Evolutionary conservation across 1,140 invertebrate genomes (phyloP), one percentile per base, ranked within the genome.

Genomic region (Steinernema khuongi): DNA sequence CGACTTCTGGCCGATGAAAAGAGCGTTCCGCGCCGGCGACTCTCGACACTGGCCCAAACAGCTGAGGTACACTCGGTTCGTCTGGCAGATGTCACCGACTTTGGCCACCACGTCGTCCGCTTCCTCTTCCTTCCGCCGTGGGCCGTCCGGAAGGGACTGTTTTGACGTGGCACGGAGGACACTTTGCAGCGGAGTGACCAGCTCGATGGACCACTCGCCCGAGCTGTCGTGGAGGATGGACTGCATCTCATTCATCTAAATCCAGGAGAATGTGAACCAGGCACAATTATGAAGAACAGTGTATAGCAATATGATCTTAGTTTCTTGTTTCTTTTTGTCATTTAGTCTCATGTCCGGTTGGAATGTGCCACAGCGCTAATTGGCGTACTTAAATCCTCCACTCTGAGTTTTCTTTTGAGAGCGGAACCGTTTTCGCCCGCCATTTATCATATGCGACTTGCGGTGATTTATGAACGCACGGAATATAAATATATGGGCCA

Each of bases 231-330:
- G 29, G 11, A 76, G 11, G 41, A 78, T 43, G 14, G 70, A 66
- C 33, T 78, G 76, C 76, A 78, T 78, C 41, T 75, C 31, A 31
- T 79, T 74, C 77, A 78, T 79, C 76, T 78, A 36, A 4, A 77
- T 79, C 17, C 19, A n/a, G 31, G 71, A 19, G n/a, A 14, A 18
- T 72, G 14, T 31, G 19, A 31, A 67, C 17, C 41, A 17, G 41
- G 41, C 41, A n/a, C 41, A 17, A 43, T 17, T n/a, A n/a, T 17
- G 17, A 17, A 17, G n/a, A 43, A 17, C 41, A 43, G 41, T 17
- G 41, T 43, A n/a, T 17, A 17, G 50, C 50, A 11, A n/a, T n/a
- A n/a, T n/a, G n/a, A n/a, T n/a, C n/a, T n/a, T n/a, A n/a, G n/a
- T n/a, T n/a, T n/a, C n/a, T n/a, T n/a, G n/a, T n/a, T n/a, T n/a